A percentile compares a stretch with the other conserved stretches of the same genome.
phyloP scores from a whole-genome alignment of 2,888 invertebrate genomes.

The Catocala fraxini region DNA sequence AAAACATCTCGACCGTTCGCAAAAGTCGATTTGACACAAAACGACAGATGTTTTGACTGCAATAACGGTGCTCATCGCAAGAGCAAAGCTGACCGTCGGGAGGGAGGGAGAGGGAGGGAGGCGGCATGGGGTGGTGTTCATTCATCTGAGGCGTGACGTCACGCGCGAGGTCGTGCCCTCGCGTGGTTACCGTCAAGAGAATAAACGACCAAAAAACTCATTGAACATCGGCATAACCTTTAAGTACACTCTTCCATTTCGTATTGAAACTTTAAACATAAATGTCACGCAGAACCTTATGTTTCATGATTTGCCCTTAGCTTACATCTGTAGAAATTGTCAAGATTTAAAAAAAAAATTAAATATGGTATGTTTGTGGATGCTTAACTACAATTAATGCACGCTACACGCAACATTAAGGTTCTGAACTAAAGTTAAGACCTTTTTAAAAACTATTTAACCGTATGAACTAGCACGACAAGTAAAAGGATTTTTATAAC shows the following conservation, averaged over 20 bases:
- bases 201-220: constrained; percentile 63
- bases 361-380: no score
- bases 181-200: constrained; percentile 58
- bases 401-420: no score
- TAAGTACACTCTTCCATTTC: constrained; percentile 41
- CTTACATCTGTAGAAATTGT: not conserved
- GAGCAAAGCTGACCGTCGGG: constrained; percentile 68
- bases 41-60: constrained; percentile 70
- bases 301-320: not conserved
- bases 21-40: constrained; percentile 40
- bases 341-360: no score
- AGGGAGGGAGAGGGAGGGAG: constrained; percentile 44
- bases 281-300: not conserved
- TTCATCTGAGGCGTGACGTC: constrained; percentile 83
- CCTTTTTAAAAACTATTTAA: constrained; percentile 12
- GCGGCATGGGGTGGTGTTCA: constrained; percentile 71
- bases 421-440: not conserved
- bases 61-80: constrained; percentile 68
- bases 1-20: constrained; percentile 39
- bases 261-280: constrained; percentile 13
- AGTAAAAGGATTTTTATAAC: constrained; percentile 32
- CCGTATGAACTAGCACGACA: constrained; percentile 12
- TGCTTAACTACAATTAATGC: no score
- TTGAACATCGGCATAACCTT: constrained; percentile 60
- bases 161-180: constrained; percentile 81